Evolutionary conservation across 2,888 invertebrate species (phyloP), one percentile per base, ranked within the genome.

Genomic region (Imbricaverruca yamaguchii): DNA sequence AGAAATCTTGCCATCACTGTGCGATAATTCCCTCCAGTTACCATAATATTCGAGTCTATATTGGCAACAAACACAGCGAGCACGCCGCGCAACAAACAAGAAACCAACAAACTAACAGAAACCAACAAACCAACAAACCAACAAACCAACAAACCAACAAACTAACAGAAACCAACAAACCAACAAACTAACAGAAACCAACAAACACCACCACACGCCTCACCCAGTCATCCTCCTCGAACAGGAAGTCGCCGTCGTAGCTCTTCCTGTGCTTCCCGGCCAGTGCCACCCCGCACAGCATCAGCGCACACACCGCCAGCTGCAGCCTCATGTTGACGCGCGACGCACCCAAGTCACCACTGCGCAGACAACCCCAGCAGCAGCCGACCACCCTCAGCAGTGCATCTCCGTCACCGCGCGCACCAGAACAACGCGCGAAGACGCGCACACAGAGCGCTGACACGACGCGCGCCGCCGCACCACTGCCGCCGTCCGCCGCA

Each of bases 141-240:
- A 39, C 39, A 39, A 4, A 39, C 39, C 39, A 39, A 39, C 39
- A 39, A 4, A 39, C 39, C 39, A 39, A 39, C 39, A 39, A 39
- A 39, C 39, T 4, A 39, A 39, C 39, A 39, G 39, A 39, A 39
- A 39, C 39, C 39, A 39, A 3, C 39, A 39, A 39, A 39, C 39
- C 39, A 39, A 3, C 39, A 39, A 39, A 39, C 39, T 4, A 39
- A 39, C 39, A 39, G 39, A 39, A 39, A 39, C 1, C 39, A 39
- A 39, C 39, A 39, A 39, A 39, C 4, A 39, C 12, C 57, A 6
- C 57, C 57, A 13, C 57, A 13, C 57, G 63, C 23, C 65, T 67
- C 25, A 67, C 67, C 67, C 67, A 67, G 12, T 67, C 67, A 25
- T 67, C 67, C n/a, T 67, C 67, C 13, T 67, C 67, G 13, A 67